These are phyloP conservation scores for Onychorhynchus coronatus DNA, from an alignment of 2,113 vertebrate species.

Conservation along the genomic window DNA sequence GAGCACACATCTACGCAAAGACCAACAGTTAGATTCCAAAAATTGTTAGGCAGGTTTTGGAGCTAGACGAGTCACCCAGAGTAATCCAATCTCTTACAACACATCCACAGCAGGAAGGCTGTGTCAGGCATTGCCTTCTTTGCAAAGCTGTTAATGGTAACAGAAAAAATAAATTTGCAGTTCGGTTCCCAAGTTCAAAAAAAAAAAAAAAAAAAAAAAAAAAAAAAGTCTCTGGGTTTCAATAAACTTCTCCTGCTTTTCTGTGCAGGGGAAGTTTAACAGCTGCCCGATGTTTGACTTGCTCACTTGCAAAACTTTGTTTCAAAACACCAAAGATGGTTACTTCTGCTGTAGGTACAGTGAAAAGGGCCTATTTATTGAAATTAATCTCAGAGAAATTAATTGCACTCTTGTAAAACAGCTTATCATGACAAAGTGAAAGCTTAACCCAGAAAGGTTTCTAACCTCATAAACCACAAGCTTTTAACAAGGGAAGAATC, in stretches of 20 bases:
- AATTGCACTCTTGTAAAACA: background rate
- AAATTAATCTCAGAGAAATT: slow-evolving; percentile 32
- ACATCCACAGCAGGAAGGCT: background rate
- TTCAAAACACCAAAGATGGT: background rate
- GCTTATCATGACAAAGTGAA: background rate
- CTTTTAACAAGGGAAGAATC: background rate
- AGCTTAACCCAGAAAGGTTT: background rate
- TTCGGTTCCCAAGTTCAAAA: background rate
- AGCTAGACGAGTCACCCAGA: background rate
- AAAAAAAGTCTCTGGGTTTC: background rate
- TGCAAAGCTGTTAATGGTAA: background rate
- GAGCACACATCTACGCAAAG: background rate
- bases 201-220: background rate
- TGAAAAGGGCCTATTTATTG: background rate
- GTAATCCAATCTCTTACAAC: background rate
- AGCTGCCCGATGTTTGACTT: background rate
- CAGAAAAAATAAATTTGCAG: background rate
- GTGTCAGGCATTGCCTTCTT: background rate
- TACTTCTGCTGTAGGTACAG: background rate
- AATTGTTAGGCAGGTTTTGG: background rate
- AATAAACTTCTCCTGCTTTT: background rate
- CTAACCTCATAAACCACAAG: slow-evolving; percentile 28
- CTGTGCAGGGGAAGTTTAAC: background rate
- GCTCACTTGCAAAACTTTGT: background rate
- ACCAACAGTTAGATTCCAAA: background rate